Evolutionary conservation across 2,113 vertebrate genomes (phyloP), one percentile per base, ranked within the genome.

Genomic region (Phalacrocorax brasilianus): DNA sequence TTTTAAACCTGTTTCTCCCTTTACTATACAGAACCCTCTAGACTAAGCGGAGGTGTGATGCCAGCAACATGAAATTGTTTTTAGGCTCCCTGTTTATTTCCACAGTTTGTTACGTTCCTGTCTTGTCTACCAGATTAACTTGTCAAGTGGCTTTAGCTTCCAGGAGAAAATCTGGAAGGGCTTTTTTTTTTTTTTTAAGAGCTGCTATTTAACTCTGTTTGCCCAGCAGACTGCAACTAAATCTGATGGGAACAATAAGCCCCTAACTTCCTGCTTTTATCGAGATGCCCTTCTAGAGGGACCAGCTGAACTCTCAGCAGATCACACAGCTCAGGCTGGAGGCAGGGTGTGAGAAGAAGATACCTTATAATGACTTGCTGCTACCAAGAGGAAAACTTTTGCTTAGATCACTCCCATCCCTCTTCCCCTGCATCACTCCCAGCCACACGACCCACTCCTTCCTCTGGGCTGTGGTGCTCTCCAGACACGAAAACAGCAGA

Each of bases 1-100:
- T 81, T 88, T 80, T 63, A 93, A 95, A 95, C 89, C 78, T 83
- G 89, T 66, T 95, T 77, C 76, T 85, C 56, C 50, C n/a, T 93
- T 76, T 83, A 72, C 71, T 81, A 91, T 75, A 84, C 79, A 84
- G 13, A 88, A 77, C 56, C 27, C 86, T 90, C 55, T 52, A 90
- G 75, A 94, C 75, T 88, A 86, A 74, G 47, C 45, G 33, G 27
- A 79, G n/a, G 61, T 78, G 19, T 2, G 2, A 77, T 0, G 0
- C 72, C 67, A 91, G 49, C 55, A 74, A 90, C n/a, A 40, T 11
- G 11, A 67, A 88, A 47, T 23, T 33, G 14, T 42, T 70, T 35
- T 44, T 26, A 18, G 56, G 27, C 35, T 63, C 40, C 42, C 40
- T 62, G 47, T 67, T 82, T 84, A 81, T 56, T 77, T 83, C 88